phyloP scores from a whole-genome alignment of 2,888 invertebrate genomes.

The Hypena proboscidalis region DNA sequence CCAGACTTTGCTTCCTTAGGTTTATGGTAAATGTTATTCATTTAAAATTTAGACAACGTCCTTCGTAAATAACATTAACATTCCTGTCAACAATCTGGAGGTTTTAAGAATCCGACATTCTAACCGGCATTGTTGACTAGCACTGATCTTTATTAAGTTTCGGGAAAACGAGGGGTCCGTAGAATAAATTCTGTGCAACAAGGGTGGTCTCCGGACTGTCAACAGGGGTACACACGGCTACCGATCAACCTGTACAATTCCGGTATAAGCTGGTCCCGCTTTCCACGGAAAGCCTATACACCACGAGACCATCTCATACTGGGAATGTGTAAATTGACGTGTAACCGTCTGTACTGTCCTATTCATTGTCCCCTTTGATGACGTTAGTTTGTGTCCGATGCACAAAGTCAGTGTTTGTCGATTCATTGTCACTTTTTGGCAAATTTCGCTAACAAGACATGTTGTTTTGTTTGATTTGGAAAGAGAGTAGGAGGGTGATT shows the following conservation, averaged over 20 bases:
- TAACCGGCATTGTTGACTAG: conserved; percentile 56
- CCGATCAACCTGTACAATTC: too few species aligned
- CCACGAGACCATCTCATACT: too few species aligned
- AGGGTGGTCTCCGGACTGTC: conserved; percentile 58
- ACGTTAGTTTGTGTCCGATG: conserved; percentile 68
- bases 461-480: conserved; percentile 17
- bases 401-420: conserved; percentile 61
- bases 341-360: too few species aligned
- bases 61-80: conserved; percentile 76
- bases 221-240: conserved; percentile 55
- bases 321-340: too few species aligned
- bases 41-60: too few species aligned
- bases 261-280: too few species aligned
- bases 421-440: conserved; percentile 56
- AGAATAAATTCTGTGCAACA: conserved; percentile 66
- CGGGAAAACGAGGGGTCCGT: conserved; percentile 52
- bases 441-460: conserved; percentile 52
- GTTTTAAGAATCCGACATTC: conserved; percentile 51
- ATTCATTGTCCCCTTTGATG: conserved; percentile 65
- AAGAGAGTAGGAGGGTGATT: conserved; percentile 24
- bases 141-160: conserved; percentile 75
- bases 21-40: too few species aligned
- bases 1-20: too few species aligned
- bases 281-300: too few species aligned
- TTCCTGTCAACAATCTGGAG: conserved; percentile 56